Percentiles rank a stretch among this genome's conserved stretches.
phyloP scores from a whole-genome alignment of 2,797 vertebrate species.

The Hyperoplus lanceolatus region DNA sequence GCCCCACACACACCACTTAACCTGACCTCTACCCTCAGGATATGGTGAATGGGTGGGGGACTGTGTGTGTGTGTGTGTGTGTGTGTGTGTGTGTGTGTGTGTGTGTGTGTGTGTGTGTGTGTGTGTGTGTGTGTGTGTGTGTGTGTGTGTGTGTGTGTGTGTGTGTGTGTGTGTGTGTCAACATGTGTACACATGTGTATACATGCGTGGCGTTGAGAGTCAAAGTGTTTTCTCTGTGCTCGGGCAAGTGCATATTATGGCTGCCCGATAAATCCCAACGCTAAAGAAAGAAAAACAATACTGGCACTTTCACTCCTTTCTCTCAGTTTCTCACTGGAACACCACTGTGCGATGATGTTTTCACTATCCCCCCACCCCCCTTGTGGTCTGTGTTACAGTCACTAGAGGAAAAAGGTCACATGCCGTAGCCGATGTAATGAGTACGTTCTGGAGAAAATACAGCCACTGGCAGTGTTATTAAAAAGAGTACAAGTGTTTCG shows the following conservation, averaged over 20 bases:
- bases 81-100: no score
- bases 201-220: not conserved
- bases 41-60: conserved; percentile 53
- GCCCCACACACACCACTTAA: conserved; percentile 63
- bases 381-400: conserved; percentile 72
- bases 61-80: not conserved
- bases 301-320: conserved; percentile 43
- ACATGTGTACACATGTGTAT: conserved; percentile 14
- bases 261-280: conserved; percentile 59
- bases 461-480: conserved; percentile 39
- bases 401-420: conserved; percentile 77
- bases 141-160: no score
- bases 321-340: conserved; percentile 41
- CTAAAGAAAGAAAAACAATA: conserved; percentile 61
- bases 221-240: conserved; percentile 49
- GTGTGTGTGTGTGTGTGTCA: conserved; percentile 15
- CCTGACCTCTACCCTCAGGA: conserved; percentile 75
- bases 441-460: conserved; percentile 61
- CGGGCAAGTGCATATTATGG: conserved; percentile 50
- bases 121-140: no score
- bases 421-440: conserved; percentile 72
- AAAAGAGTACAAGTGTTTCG: conserved; percentile 24
- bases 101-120: no score
- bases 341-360: conserved; percentile 56
- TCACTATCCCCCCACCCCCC: conserved; percentile 21